These are phyloP conservation scores for Thamnophis elegans DNA, from an alignment of 2,797 vertebrate species.

Conservation along the genomic window DNA sequence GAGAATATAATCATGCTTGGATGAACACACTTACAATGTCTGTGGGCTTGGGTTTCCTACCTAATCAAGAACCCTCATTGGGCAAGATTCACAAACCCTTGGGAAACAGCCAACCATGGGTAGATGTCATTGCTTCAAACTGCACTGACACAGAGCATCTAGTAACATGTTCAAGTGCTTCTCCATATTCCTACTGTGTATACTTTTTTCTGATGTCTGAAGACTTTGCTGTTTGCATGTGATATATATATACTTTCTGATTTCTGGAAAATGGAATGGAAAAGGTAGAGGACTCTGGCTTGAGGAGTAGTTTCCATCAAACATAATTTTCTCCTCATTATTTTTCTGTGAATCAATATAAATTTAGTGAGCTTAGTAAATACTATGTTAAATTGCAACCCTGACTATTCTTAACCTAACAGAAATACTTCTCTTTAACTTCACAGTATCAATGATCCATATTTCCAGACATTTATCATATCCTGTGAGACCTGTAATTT, in stretches of 20 bases:
- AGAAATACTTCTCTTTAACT: slow-evolving; percentile 41
- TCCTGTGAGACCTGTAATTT: slow-evolving; percentile 70
- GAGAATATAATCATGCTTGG: not conserved
- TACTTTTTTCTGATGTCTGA: not conserved
- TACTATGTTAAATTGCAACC: slow-evolving; percentile 51
- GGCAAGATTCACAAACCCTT: not conserved
- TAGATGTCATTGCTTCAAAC: not conserved
- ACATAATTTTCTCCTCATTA: slow-evolving; percentile 31
- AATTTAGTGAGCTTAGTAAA: slow-evolving; percentile 37
- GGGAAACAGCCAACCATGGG: not conserved
- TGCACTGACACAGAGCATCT: not conserved
- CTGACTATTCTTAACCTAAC: slow-evolving; percentile 48
- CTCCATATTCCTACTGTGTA: not conserved
- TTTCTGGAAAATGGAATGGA: not conserved
- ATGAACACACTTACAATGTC: not conserved
- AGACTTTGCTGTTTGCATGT: not conserved
- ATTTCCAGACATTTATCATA: slow-evolving; percentile 68
- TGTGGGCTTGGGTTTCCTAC: not conserved
- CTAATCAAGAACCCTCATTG: not conserved
- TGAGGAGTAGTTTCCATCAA: not conserved
- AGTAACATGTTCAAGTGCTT: not conserved
- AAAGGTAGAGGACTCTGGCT: not conserved
- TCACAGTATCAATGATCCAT: slow-evolving; percentile 57
- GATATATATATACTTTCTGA: not conserved
- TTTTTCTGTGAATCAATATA: slow-evolving; percentile 27